Base-by-base conservation (phyloP, 35 echinoderm and acorn worm genomes). In the Ptychodera flava region DNA sequence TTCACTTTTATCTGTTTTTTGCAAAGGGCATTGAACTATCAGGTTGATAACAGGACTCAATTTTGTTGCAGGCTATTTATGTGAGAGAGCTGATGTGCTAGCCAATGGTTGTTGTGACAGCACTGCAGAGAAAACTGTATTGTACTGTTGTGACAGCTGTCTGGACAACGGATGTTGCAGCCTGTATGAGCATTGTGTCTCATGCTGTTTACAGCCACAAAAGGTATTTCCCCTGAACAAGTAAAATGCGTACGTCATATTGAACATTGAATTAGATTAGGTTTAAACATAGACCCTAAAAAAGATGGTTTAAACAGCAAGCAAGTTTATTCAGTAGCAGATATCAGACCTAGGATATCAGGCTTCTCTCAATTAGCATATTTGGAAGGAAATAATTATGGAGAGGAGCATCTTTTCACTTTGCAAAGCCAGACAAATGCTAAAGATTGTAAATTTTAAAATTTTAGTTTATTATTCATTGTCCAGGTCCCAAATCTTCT, bases 171-270 rank as follows among this genome's bases (percentile, higher is more conserved):
- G 90, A 81, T 98, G 95, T 83, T 98, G 95, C 88, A 82, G 83
- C 38, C 75, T 92, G 16, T 98, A 98, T 53, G 95, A 98, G 37
- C 85, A 94, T 38, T 98, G 95, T 77, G 95, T 98, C 1, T 98
- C 95, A 29, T 98, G 95, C 37, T 98, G 95, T 87, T 78, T 98
- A 32, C 92, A 94, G 31, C 95, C 95, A 36, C 92, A 98, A 35
- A 98, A 98, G 92, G 95, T 98, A 86, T 29, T 76, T 38, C 79
- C 28, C 16, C 15, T 22, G 15, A 22, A 81, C 15, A 22, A 16
- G 14, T 15, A 15, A 81, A 31, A 32, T 31, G 15, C 15, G 80
- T 28, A 22, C 14, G 14, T 15, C 14, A 22, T 22, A 22, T 81
- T 31, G 15, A 12, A 15, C 16, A 81, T 16, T 31, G 31, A 28